phyloP scores from a whole-genome alignment of 1,140 invertebrate species.

The Oreohelix idahoensis region DNA sequence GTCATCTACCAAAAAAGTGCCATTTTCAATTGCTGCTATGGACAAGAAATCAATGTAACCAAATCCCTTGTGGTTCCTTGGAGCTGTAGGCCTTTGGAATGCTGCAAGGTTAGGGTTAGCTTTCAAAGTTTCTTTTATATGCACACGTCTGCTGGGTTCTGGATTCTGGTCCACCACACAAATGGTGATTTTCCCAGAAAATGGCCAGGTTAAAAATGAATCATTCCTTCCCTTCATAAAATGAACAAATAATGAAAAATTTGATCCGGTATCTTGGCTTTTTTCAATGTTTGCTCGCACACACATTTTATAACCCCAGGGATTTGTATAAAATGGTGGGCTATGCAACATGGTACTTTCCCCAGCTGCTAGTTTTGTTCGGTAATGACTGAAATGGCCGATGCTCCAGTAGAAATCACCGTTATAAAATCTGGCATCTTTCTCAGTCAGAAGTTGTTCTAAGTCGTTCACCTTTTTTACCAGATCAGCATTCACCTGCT shows the following conservation, averaged over 20 bases:
- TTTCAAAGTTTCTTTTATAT: conserved; percentile 66
- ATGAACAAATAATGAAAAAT: conserved; percentile 78
- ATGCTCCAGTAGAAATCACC: conserved; percentile 87
- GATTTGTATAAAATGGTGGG: conserved; percentile 86
- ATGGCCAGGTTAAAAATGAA: conserved; percentile 88
- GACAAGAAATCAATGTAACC: conserved; percentile 72
- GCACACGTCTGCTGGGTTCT: conserved; percentile 52
- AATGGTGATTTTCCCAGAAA: conserved; percentile 85
- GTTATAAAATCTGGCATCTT: conserved; percentile 19
- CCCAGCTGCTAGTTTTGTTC: conserved; percentile 81
- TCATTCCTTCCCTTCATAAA: conserved; percentile 90
- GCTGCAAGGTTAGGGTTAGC: conserved; percentile 71
- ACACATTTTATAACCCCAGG: conserved; percentile 89
- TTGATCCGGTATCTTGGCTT: not conserved
- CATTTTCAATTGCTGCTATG: conserved; percentile 59
- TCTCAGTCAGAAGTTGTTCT: not conserved
- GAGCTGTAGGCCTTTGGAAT: conserved; percentile 68
- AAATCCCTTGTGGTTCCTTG: conserved; percentile 72
- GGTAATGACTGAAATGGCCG: conserved; percentile 80
- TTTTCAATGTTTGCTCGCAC: conserved; percentile 84
- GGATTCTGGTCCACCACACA: conserved; percentile 75
- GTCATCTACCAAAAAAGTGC: conserved; percentile 68
- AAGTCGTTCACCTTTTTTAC: not conserved
- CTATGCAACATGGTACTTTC: conserved; percentile 83
- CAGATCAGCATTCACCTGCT: conserved; percentile 10